Evolutionary conservation across 2,113 vertebrate species (phyloP), one percentile per base, ranked within the genome.

Genomic region (Puffinus mauretanicus): DNA sequence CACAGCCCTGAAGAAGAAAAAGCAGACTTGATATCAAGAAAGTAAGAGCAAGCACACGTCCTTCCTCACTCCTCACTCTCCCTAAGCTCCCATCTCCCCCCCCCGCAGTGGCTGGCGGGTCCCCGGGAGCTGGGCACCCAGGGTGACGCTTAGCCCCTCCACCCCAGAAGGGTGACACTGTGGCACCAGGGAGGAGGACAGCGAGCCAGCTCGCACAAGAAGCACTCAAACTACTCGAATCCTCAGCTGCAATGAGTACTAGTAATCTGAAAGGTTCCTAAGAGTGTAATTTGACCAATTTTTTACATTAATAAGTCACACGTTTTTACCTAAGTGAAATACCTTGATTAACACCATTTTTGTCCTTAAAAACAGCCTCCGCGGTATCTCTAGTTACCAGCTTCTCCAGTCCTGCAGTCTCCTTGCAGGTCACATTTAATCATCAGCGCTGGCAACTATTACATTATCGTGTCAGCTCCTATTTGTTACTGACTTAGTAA

Each of bases 341-440:
- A 36, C 47, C 30, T n/a, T 5, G 16, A 64, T 36, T 26, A 55
- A 42, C 30, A 19, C 2, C 7, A 11, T 21, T 82, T 83, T 62
- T 57, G 36, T 30, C 72, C 60, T 61, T 26, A 34, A 34, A 60
- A 82, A 1, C 30, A 46, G 22, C 40, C 65, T 36, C n/a, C 1
- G 0, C 0, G 3, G 20, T 17, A 7, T 7, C 42, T 46, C 51
- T 2, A 8, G n/a, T 29, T 5, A 7, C 25, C 62, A 21, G 71
- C n/a, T 29, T 3, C 42, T 42, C 64, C 88, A 32, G 30, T 6
- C 73, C 58, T 13, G 40, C 86, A 14, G 64, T 3, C 87, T 44
- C 75, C 27, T 25, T 3, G 15, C 67, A 24, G 52, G 66, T 61
- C 78, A n/a, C 65, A 26, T 67, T 44, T 61, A 67, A 82, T 82